Conservation (phyloP, 2,113 vertebrate species). For the Caloenas nicobarica region DNA sequence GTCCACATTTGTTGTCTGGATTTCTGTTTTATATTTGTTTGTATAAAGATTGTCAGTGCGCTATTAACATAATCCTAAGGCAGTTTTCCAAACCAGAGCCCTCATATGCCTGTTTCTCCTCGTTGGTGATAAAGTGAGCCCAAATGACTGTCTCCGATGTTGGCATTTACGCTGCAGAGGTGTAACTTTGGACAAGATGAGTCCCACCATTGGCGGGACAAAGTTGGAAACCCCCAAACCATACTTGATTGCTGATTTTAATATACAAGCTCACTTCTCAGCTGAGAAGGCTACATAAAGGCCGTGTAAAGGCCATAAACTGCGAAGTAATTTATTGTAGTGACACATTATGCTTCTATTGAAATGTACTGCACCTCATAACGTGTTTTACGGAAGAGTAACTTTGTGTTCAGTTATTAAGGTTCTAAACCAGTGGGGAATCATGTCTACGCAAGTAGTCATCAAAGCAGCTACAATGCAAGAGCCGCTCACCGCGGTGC, state of each 20-base stretch:
- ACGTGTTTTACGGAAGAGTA: not conserved
- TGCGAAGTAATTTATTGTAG: not conserved
- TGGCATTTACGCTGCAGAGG: not conserved
- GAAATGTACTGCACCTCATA: not conserved
- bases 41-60: not conserved
- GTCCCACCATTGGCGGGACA: not conserved
- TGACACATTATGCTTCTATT: not conserved
- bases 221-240: not conserved
- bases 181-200: not conserved
- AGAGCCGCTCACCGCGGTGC: not conserved
- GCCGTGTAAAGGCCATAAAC: not conserved
- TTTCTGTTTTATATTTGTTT: not conserved
- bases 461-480: not conserved
- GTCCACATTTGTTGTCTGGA: rapidly evolving
- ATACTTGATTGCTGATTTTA: not conserved
- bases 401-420: not conserved
- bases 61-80: not conserved
- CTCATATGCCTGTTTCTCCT: not conserved
- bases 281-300: not conserved
- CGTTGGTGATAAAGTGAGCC: not conserved
- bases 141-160: not conserved
- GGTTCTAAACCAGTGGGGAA: not conserved
- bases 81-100: not conserved
- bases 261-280: not conserved
- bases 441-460: not conserved